phyloP scores from a whole-genome alignment of 1,140 invertebrate genomes.

The Anoplophora glabripennis region DNA sequence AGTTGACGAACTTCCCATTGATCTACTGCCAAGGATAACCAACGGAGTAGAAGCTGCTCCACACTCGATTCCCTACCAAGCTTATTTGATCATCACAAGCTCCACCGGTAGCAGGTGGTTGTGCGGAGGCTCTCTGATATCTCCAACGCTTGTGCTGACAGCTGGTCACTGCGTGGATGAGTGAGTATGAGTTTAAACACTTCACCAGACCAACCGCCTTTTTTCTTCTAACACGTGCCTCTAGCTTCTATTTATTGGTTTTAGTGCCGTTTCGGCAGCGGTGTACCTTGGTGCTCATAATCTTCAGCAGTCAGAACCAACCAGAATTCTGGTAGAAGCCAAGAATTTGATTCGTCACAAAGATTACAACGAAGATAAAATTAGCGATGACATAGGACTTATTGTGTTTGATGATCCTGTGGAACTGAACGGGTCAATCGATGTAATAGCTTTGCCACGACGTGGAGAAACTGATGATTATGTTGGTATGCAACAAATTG shows the following conservation, averaged over 20 bases:
- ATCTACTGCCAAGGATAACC: background rate
- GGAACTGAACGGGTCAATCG: background rate
- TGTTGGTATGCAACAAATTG: too few relatives aligned
- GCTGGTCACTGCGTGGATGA: conserved; percentile 14
- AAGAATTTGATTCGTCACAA: background rate
- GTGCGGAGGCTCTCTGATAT: conserved; percentile 8
- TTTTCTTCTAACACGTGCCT: background rate
- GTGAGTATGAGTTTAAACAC: conserved; percentile 33
- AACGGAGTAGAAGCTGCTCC: conserved; percentile 12
- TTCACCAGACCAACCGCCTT: background rate
- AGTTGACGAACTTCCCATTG: too few relatives aligned
- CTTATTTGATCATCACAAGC: background rate
- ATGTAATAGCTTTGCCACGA: too few relatives aligned
- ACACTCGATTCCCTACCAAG: conserved; percentile 17
- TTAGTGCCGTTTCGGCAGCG: background rate
- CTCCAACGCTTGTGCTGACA: conserved; percentile 1
- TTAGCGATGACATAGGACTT: background rate
- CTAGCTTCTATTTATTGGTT: background rate
- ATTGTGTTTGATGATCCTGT: background rate
- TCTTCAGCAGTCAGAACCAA: background rate
- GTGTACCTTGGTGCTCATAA: background rate
- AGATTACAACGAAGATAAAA: background rate
- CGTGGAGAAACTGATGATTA: too few relatives aligned
- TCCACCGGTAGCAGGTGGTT: background rate
- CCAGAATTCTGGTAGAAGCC: background rate